phyloP scores from a whole-genome alignment of 2,797 vertebrate species.

The Kryptolebias ocellatus region DNA sequence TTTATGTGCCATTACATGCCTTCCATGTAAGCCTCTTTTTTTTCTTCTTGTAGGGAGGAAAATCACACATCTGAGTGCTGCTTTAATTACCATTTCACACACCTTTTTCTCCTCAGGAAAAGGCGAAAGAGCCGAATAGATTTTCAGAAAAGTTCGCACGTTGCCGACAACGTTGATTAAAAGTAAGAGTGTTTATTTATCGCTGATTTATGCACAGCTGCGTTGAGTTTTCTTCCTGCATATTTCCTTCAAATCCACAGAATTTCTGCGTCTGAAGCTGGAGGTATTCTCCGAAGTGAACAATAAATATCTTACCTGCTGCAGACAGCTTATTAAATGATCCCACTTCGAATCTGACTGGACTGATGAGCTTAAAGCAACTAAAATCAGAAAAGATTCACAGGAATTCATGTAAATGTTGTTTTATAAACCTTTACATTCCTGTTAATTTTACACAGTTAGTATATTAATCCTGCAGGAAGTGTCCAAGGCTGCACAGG shows the following conservation, averaged over 20 bases:
- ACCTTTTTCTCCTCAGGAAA: not conserved
- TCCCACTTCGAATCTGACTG: too few species aligned
- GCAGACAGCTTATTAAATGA: too few species aligned
- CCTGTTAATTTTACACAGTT: too few species aligned
- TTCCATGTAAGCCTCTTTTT: conserved; percentile 20
- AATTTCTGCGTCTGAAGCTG: not conserved
- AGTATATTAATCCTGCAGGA: too few species aligned
- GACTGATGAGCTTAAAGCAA: too few species aligned
- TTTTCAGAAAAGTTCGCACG: not conserved
- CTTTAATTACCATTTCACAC: conserved; percentile 6
- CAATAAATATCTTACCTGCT: too few species aligned
- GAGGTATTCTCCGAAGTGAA: too few species aligned
- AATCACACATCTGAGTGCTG: conserved; percentile 6
- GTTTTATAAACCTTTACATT: too few species aligned
- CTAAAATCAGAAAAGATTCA: too few species aligned
- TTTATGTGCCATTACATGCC: conserved; percentile 33
- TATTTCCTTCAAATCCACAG: conserved; percentile 1
- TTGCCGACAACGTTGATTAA: not conserved
- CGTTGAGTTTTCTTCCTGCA: not conserved
- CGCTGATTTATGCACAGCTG: conserved; percentile 3
- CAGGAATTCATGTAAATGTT: too few species aligned
- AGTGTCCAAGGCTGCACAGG: too few species aligned
- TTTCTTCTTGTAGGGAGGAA: conserved; percentile 1
- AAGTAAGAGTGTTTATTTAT: not conserved
- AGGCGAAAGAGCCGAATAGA: not conserved